Conservation (phyloP, 2,113 vertebrate species). For the Nipponia nippon region DNA sequence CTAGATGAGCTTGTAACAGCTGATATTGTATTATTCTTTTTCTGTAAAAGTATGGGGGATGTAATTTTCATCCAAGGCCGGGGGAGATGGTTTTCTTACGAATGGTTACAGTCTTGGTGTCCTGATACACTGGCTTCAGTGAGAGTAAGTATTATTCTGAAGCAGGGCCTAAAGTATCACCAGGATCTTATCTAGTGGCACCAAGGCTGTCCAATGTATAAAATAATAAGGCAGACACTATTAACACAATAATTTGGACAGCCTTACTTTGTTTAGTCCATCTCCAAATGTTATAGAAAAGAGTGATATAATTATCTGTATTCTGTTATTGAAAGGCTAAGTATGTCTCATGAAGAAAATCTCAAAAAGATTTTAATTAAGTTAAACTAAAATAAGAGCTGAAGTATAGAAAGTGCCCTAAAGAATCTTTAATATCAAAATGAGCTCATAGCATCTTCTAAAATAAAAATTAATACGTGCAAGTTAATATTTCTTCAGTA, state of each 20-base stretch:
- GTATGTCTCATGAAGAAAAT: background rate
- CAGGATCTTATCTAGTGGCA: background rate
- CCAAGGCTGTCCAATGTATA: background rate
- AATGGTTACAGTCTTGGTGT: background rate
- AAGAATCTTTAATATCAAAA: background rate
- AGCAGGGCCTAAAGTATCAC: background rate
- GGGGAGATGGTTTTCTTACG: background rate
- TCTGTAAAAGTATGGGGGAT: rapidly evolving
- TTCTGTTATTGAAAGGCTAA: background rate
- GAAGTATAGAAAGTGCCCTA: background rate
- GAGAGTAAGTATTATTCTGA: background rate
- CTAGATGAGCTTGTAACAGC: rapidly evolving
- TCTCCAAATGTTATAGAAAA: background rate
- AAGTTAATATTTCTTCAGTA: background rate
- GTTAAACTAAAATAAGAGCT: background rate
- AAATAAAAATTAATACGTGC: background rate
- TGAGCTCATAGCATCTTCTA: background rate
- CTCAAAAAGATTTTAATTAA: constrained; percentile 30
- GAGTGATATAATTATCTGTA: background rate
- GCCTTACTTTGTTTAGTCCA: background rate
- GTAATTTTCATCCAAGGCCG: background rate
- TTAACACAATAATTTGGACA: background rate
- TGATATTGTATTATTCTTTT: background rate
- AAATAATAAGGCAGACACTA: background rate
- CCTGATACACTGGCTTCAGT: background rate